Evolutionary conservation across 1,140 invertebrate genomes (phyloP), one percentile per base, ranked within the genome.

Genomic region (Euborellia annulipes): DNA sequence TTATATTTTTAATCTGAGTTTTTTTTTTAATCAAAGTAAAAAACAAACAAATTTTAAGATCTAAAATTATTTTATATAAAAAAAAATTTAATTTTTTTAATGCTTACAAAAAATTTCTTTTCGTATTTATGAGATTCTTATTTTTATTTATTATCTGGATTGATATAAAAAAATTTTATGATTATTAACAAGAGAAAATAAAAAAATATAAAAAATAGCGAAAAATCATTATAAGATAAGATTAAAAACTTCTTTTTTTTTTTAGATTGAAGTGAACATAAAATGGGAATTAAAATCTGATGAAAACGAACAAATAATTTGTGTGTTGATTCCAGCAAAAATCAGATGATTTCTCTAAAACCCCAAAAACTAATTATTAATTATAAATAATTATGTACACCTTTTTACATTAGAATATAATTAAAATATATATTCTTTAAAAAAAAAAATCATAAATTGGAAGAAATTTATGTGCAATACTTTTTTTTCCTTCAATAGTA

Each of bases 211-310:
- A n/a, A n/a, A n/a, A n/a, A n/a, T n/a, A n/a, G n/a, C n/a, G n/a
- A n/a, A n/a, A n/a, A n/a, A n/a, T n/a, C n/a, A n/a, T n/a, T n/a
- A n/a, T n/a, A n/a, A 27, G 23, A 27, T 27, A 6, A 27, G 11
- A 6, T 27, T 6, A 27, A 4, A 27, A 27, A 43, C 13, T 9
- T 27, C n/a, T 52, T 49, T 47, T 47, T 46, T 49, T 52, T 61
- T 61, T 8, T 40, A 74, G 71, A 51, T 84, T 0, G 66, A 59
- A 1, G 73, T 85, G 0, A 67, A 70, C 2, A 73, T 85, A 0
- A 80, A 78, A 60, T 84, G 78, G 76, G 75, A 82, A 59, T 55
- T 85, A 11, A 64, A 73, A 54, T 68, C 75, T 57, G 67, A 74
- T 42, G 61, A 70, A 3, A 55, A 54, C 0, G 63, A 72, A 36